phyloP scores from a whole-genome alignment of 2,888 invertebrate genomes.

The Drosophila aldrichi region DNA sequence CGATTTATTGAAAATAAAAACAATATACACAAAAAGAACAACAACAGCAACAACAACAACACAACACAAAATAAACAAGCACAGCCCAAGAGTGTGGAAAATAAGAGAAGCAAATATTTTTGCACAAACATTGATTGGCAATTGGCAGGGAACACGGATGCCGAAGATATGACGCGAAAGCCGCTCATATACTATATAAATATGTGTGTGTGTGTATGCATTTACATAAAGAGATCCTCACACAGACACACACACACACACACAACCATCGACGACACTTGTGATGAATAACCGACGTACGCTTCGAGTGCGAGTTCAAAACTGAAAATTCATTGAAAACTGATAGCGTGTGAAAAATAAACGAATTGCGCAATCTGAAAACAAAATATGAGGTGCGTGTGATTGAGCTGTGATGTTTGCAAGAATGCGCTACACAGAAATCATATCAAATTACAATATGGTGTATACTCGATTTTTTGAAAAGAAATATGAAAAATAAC shows the following conservation, averaged over 20 bases:
- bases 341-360: slow-evolving; percentile 82
- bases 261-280: slow-evolving; percentile 32
- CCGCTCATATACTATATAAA: slow-evolving; percentile 24
- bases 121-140: slow-evolving; percentile 81
- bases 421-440: slow-evolving; percentile 28
- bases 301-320: slow-evolving; percentile 49
- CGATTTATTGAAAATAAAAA: slow-evolving; percentile 77
- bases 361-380: slow-evolving; percentile 65
- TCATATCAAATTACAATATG: not conserved
- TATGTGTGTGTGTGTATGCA: not conserved
- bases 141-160: slow-evolving; percentile 39
- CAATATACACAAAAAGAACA: slow-evolving; percentile 41
- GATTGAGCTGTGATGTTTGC: slow-evolving; percentile 41
- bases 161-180: slow-evolving; percentile 24
- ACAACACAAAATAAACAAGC: slow-evolving; percentile 27
- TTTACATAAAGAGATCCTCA: slow-evolving; percentile 25
- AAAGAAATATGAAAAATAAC: too few relatives aligned
- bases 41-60: not conserved
- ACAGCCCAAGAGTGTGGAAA: slow-evolving; percentile 75
- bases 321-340: slow-evolving; percentile 81
- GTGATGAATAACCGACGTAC: slow-evolving; percentile 63
- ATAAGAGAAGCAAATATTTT: slow-evolving; percentile 74
- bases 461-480: not conserved
- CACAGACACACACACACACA: not conserved
- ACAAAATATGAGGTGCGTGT: slow-evolving; percentile 65